A percentile compares a stretch with the other conserved stretches of the same genome.
Evolutionary conservation across 2,888 invertebrate species (phyloP).

Genomic region (Rhingia campestris): DNA sequence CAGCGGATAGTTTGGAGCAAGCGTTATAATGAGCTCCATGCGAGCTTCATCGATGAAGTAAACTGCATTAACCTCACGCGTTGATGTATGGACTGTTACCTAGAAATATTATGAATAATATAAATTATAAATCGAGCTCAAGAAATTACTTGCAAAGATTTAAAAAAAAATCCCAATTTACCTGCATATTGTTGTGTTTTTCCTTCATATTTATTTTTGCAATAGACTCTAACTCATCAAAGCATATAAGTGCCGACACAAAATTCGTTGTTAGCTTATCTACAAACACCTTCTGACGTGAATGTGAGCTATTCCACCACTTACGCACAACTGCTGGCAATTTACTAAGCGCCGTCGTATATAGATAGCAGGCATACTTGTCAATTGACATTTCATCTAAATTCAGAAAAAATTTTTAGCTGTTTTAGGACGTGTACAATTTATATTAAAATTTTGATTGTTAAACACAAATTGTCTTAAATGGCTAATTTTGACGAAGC

Average conservation of each 20-base stretch:
- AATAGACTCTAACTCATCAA: conserved; percentile 86
- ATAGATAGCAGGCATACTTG: conserved; percentile 86
- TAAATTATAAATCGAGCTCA: too few species aligned
- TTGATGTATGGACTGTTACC: conserved; percentile 88
- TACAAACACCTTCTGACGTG: conserved; percentile 86
- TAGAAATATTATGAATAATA: conserved; percentile 79
- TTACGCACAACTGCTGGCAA: conserved; percentile 89
- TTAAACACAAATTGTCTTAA: conserved; percentile 24
- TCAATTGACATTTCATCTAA: conserved; percentile 78
- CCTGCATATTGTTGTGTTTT: conserved; percentile 87
- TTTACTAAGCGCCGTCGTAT: conserved; percentile 85
- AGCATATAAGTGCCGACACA: conserved; percentile 87
- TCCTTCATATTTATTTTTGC: conserved; percentile 84
- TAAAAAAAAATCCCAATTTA: conserved; percentile 76
- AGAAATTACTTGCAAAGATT: too few species aligned
- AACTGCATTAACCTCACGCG: conserved; percentile 90
- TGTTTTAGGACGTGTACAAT: conserved; percentile 17
- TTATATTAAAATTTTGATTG: conserved; percentile 1
- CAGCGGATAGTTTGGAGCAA: conserved; percentile 94
- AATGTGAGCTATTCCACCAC: conserved; percentile 89
- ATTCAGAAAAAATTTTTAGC: conserved; percentile 33
- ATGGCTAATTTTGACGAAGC: conserved; percentile 43
- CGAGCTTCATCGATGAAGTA: conserved; percentile 91
- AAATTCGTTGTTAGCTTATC: conserved; percentile 88
- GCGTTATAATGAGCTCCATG: conserved; percentile 90